phyloP scores from a whole-genome alignment of 2,113 vertebrate species.

The rabbit (Oryctolagus cuniculus) region DNA sequence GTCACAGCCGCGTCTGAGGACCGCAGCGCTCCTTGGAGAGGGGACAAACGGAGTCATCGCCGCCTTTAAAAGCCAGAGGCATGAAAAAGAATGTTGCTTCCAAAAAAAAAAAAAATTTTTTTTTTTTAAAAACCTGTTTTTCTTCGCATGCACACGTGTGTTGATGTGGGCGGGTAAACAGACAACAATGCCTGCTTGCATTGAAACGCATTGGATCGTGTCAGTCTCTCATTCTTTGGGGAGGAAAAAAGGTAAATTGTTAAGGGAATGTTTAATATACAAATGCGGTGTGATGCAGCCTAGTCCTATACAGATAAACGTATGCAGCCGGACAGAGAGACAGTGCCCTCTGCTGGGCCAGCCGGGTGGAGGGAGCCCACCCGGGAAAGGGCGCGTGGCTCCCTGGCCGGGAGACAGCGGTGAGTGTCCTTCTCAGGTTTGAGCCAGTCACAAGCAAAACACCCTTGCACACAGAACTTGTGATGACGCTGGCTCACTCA shows the following conservation, averaged over 20 bases:
- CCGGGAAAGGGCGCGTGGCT: no score
- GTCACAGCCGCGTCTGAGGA: neutral
- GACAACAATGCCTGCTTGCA: neutral
- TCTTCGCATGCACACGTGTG: neutral
- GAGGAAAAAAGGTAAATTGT: neutral
- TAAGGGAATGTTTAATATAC: neutral
- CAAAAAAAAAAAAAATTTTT: neutral
- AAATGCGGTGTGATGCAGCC: neutral
- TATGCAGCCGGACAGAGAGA: constrained; percentile 68
- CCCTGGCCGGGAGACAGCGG: no score
- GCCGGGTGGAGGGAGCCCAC: neutral
- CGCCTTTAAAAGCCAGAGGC: neutral
- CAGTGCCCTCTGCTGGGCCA: constrained; percentile 80
- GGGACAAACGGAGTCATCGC: neutral
- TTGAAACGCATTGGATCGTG: no score
- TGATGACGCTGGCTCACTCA: neutral
- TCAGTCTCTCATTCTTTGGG: neutral
- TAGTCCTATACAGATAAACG: constrained; percentile 16
- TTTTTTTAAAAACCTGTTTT: neutral
- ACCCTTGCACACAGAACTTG: no score
- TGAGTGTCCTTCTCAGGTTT: neutral
- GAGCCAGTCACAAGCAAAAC: neutral
- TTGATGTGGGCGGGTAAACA: neutral
- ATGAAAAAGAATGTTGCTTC: neutral
- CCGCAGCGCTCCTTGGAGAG: neutral